phyloP scores from a whole-genome alignment of 2,113 vertebrate species.

The Narcine bancroftii region DNA sequence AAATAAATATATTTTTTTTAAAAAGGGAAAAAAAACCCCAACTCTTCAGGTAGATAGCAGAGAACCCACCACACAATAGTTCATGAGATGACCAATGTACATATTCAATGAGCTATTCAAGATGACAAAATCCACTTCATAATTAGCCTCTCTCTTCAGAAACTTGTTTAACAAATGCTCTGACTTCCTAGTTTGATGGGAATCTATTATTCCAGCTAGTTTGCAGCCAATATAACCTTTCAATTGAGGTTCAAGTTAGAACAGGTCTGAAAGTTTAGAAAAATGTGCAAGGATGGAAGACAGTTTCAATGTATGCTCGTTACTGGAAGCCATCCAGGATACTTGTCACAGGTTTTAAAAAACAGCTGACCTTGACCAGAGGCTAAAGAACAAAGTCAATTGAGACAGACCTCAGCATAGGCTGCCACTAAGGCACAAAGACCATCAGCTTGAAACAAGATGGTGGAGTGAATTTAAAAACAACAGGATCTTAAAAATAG shows the following conservation, averaged over 20 bases:
- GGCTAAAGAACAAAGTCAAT: background rate
- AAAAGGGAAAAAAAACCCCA: no score
- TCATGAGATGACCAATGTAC: background rate
- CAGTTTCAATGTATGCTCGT: background rate
- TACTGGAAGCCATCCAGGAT: background rate
- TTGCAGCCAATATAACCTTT: background rate
- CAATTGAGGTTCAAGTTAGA: background rate
- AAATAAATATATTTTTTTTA: background rate
- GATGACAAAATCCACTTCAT: background rate
- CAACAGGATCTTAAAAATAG: background rate
- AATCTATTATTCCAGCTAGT: background rate
- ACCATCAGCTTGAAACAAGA: conserved; percentile 22
- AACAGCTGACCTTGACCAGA: background rate
- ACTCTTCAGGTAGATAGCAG: background rate
- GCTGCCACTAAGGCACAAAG: conserved; percentile 22
- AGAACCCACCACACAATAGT: background rate
- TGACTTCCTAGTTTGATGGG: background rate
- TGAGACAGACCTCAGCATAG: background rate
- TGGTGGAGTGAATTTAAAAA: conserved; percentile 14
- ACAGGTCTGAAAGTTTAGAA: background rate
- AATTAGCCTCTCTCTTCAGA: background rate
- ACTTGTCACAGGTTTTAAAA: background rate
- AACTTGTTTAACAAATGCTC: background rate
- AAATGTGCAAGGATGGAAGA: background rate
- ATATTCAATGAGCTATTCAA: background rate